Evolutionary conservation across 2,888 invertebrate genomes (phyloP), one percentile per base, ranked within the genome.

Genomic region (Nemoura dubitans): DNA sequence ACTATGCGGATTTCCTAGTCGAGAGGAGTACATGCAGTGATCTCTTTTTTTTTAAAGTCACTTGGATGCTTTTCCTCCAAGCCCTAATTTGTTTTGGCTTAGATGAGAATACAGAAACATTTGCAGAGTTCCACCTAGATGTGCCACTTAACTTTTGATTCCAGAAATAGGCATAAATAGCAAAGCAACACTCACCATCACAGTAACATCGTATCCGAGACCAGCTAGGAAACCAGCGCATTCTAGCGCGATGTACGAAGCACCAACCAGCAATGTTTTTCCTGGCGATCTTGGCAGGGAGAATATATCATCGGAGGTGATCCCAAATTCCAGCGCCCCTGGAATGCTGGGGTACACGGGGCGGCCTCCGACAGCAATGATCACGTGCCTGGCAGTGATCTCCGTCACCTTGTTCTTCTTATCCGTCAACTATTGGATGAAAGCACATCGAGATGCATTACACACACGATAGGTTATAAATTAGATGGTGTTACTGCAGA

Each of bases 291-390:
- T 90, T 0, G 90, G 89, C 84, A 94, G 89, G 0, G 92, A 92
- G 90, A 94, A 94, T 10, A 94, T 89, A 89, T 94, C 94, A 89
- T 94, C 94, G 84, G 93, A 93, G 6, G 93, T 92, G 85, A 94
- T 93, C 86, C 92, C 91, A 88, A 90, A 91, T 89, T 93, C 93
- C 87, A 90, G 90, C 10, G 91, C 92, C 25, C 93, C 93, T 36
- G 92, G 91, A 82, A 92, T 91, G 86, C 91, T 91, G 0, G 92
- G 92, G 89, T 92, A 92, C 28, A 90, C 90, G 0, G 94, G 93
- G n/a, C 93, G 90, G 0, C 93, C 91, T 10, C 93, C 94, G 27
- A 92, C 92, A 21, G 93, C 92, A 76, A 94, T 89, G 25, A 94
- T 88, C 88, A 94, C 91, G 86, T 91, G 89, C 87, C 92, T 90